Evolutionary conservation across 2,113 vertebrate genomes (phyloP).

Genomic region (Oreochromis spilurus): DNA sequence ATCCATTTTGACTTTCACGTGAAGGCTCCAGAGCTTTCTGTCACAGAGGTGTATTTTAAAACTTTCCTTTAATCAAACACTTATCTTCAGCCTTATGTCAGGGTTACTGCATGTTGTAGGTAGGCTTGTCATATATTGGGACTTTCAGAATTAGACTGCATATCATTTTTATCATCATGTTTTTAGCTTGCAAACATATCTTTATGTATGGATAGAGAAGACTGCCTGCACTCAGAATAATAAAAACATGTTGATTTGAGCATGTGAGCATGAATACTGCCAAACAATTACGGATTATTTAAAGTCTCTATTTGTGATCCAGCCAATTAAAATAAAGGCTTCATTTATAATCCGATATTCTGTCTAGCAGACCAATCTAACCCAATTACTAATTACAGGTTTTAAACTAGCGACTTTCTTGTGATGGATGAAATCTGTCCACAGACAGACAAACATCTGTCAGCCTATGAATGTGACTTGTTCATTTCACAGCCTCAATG

Average conservation of each 20-base stretch:
- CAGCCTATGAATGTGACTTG: background rate
- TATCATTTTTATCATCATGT: background rate
- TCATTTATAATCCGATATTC: background rate
- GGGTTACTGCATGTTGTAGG: background rate
- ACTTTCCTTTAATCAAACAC: background rate
- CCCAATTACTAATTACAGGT: background rate
- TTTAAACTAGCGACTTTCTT: background rate
- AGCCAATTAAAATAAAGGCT: background rate
- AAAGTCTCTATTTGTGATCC: background rate
- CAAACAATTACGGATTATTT: background rate
- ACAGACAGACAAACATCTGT: background rate
- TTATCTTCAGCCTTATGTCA: background rate
- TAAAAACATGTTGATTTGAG: background rate
- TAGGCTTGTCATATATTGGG: background rate
- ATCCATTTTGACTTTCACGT: background rate
- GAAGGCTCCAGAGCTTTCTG: background rate
- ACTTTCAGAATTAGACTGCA: background rate
- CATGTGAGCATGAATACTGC: background rate
- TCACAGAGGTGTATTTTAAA: background rate
- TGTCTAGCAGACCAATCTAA: background rate
- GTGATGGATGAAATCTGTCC: background rate
- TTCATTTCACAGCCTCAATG: fast-evolving
- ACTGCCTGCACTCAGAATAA: background rate
- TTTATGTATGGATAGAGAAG: background rate
- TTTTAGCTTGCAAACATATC: background rate